phyloP scores from a whole-genome alignment of 2,113 vertebrate species.

The Cyanocitta stelleri region DNA sequence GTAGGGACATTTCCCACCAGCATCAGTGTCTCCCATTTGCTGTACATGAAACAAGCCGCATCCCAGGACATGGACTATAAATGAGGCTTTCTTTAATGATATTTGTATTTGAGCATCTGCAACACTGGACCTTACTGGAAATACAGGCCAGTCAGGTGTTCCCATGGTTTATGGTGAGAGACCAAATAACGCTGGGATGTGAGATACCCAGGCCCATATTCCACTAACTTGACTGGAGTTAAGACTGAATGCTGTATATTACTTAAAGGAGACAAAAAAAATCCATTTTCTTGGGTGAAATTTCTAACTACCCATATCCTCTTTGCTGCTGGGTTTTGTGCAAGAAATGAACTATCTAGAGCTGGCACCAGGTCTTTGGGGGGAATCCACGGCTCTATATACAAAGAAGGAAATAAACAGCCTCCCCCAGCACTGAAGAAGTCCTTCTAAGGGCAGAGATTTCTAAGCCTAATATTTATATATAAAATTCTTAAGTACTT shows the following conservation, averaged over 20 bases:
- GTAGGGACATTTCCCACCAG: not conserved
- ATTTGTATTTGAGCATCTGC: not conserved
- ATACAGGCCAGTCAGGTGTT: not conserved
- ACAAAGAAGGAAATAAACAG: not conserved
- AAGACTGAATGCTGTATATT: not conserved
- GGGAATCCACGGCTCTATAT: not conserved
- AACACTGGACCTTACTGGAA: not conserved
- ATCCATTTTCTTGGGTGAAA: not conserved
- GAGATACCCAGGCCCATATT: not conserved
- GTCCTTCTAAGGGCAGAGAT: not conserved
- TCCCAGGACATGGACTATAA: not conserved
- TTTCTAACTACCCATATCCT: not conserved
- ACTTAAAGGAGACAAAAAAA: not conserved
- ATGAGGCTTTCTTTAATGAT: not conserved
- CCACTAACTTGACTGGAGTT: not conserved
- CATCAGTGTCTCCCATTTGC: not conserved
- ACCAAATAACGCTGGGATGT: not conserved
- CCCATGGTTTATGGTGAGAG: not conserved
- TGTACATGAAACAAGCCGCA: not conserved
- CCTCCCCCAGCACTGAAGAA: not conserved
- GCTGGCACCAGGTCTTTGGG: not conserved
- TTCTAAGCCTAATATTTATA: not conserved
- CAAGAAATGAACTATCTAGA: not conserved
- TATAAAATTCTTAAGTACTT: not conserved
- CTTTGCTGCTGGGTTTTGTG: not conserved